Percentiles rank a stretch among this genome's conserved stretches.
These are phyloP conservation scores for Drosophila lacteicornis DNA, from an alignment of 1,140 invertebrate genomes.

Conservation along the genomic window DNA sequence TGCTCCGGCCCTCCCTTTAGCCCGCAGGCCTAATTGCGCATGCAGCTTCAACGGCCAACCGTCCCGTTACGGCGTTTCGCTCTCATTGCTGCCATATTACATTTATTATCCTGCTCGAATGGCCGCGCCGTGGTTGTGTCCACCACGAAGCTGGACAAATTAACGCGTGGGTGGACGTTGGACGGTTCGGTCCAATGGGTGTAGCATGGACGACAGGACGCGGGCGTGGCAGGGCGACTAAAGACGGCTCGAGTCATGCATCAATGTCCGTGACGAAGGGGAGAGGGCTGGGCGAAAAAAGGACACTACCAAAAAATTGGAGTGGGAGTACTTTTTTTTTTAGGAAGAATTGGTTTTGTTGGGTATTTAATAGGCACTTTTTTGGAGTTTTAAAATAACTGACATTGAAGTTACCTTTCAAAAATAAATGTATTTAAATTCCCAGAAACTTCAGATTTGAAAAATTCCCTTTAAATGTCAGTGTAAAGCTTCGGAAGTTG, in stretches of 20 bases:
- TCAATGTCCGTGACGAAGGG: slow-evolving; percentile 61
- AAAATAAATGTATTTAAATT: no score
- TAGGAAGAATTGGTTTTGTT: background rate
- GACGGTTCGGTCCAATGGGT: background rate
- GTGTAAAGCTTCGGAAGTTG: background rate
- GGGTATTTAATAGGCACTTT: background rate
- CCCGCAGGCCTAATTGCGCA: slow-evolving; percentile 44
- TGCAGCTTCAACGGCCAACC: slow-evolving; percentile 28
- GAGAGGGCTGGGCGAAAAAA: slow-evolving; percentile 2
- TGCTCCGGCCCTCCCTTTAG: background rate
- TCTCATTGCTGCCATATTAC: slow-evolving; percentile 56
- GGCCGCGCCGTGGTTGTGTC: slow-evolving; percentile 39
- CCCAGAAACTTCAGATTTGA: no score
- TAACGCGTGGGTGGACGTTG: slow-evolving; percentile 62
- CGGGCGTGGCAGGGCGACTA: slow-evolving; percentile 14
- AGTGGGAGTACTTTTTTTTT: background rate
- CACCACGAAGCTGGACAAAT: slow-evolving; percentile 75
- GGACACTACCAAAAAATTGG: background rate
- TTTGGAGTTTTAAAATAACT: no score
- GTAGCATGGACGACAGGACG: background rate
- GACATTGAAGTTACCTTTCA: no score
- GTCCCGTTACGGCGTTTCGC: slow-evolving; percentile 31
- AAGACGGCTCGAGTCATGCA: slow-evolving; percentile 55
- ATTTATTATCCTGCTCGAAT: slow-evolving; percentile 76
- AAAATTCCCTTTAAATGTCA: background rate